Evolutionary conservation across 2,888 invertebrate species (phyloP).

Genomic region (Uloborus plumipes): DNA sequence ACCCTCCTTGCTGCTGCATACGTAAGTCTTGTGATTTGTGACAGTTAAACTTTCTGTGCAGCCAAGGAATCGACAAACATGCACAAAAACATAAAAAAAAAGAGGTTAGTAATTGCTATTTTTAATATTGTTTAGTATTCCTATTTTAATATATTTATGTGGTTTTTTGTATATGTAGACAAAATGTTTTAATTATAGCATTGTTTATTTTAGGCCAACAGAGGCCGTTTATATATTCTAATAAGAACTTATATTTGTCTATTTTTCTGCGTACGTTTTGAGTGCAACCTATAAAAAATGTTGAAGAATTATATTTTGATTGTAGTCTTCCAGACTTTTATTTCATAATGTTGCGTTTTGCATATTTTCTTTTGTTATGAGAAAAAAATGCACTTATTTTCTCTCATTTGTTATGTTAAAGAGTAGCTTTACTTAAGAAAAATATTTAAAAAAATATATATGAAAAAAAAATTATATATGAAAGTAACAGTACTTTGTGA

Average conservation of each 20-base stretch:
- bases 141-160: conserved; percentile 63
- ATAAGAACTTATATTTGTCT: conserved; percentile 52
- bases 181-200: conserved; percentile 56
- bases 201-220: conserved; percentile 58
- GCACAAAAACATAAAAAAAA: conserved; percentile 27
- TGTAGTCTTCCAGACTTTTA: conserved; percentile 64
- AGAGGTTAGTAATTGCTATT: conserved; percentile 60
- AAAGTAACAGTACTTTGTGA: conserved; percentile 52
- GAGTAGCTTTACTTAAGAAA: conserved; percentile 54
- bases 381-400: conserved; percentile 45
- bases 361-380: conserved; percentile 51
- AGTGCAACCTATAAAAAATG: conserved; percentile 41
- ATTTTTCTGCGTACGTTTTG: conserved; percentile 59
- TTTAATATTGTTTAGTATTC: conserved; percentile 63
- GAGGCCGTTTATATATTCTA: conserved; percentile 38
- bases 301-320: conserved; percentile 52
- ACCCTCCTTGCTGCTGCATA: conserved; percentile 54
- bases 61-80: conserved; percentile 52
- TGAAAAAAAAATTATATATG: conserved; percentile 10
- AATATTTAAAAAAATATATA: conserved; percentile 41
- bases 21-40: conserved; percentile 62
- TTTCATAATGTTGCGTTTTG: conserved; percentile 57
- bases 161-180: conserved; percentile 58
- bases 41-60: conserved; percentile 59
- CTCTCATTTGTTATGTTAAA: conserved; percentile 55